These are phyloP conservation scores for Notoglanidium macrostoma DNA, from an alignment of 2,797 vertebrate species.

Conservation along the genomic window DNA sequence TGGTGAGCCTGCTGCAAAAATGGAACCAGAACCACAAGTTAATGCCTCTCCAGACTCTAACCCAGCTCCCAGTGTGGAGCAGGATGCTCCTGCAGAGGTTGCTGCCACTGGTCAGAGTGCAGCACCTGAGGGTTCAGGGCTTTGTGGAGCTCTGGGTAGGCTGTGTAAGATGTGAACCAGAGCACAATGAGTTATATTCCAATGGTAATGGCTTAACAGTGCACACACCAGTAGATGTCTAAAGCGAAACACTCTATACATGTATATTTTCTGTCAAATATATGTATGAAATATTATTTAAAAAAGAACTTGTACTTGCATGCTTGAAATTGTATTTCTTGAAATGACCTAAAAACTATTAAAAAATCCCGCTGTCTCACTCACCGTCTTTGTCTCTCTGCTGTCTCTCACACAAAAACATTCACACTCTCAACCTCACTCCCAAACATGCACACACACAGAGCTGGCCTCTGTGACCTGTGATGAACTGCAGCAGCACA, in stretches of 20 bases:
- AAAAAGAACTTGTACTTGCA: constrained; percentile 31
- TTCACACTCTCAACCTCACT: constrained; percentile 18
- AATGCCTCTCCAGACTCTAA: constrained; percentile 48
- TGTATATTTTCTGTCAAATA: constrained; percentile 25
- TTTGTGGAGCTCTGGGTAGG: constrained; percentile 23
- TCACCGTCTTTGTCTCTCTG: constrained; percentile 34
- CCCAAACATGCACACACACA: constrained; percentile 57
- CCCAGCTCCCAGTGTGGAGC: constrained; percentile 9
- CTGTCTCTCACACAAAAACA: constrained; percentile 37
- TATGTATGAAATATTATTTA: constrained; percentile 22
- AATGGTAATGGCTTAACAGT: constrained; percentile 10
- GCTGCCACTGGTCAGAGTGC: constrained; percentile 4
- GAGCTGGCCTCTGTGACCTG: constrained; percentile 79
- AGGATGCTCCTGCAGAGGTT: constrained; percentile 32
- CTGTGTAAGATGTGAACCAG: constrained; percentile 33
- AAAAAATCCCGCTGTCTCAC: constrained; percentile 37
- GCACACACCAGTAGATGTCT: constrained; percentile 17
- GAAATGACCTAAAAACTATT: constrained; percentile 26
- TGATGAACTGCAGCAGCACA: constrained; percentile 86
- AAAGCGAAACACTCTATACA: neutral
- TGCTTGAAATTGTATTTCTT: constrained; percentile 22
- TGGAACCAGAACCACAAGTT: constrained; percentile 46
- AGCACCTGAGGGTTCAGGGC: constrained; percentile 19
- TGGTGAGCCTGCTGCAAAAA: constrained; percentile 16
- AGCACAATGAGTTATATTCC: constrained; percentile 15